These are phyloP conservation scores for Parauchenoglanis punctatus DNA, from an alignment of 2,797 vertebrate species.

Conservation along the genomic window DNA sequence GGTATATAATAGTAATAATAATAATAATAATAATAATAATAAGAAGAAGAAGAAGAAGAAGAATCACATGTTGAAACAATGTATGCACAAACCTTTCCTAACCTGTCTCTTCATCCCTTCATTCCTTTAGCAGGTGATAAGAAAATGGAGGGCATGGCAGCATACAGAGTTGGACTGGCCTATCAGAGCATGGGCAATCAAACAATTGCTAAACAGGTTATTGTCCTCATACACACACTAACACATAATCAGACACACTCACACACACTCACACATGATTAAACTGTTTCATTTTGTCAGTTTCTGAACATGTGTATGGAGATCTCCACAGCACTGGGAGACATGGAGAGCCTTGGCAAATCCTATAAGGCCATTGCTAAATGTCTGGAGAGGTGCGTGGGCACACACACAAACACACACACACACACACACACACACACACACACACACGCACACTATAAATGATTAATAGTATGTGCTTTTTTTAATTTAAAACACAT, in stretches of 20 bases:
- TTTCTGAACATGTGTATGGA: constrained; percentile 62
- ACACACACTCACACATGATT: background rate
- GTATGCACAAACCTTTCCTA: background rate
- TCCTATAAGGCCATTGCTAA: constrained; percentile 64
- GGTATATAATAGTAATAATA: background rate
- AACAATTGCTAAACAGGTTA: constrained; percentile 61
- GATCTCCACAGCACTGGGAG: constrained; percentile 56
- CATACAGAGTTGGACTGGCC: constrained; percentile 64
- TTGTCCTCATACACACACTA: background rate
- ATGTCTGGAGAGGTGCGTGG: constrained; percentile 65
- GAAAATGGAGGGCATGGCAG: constrained; percentile 62
- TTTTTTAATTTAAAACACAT: background rate
- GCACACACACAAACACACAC: constrained; percentile 15
- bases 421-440: background rate
- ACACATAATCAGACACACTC: background rate
- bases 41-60: too few species aligned
- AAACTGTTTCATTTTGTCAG: constrained; percentile 53
- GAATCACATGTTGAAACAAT: background rate
- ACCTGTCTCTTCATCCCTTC: background rate
- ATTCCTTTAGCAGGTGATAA: constrained; percentile 72
- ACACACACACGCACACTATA: background rate
- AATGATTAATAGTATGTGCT: background rate
- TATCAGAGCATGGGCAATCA: constrained; percentile 67
- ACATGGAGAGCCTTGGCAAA: constrained; percentile 60
- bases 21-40: background rate